Evolutionary conservation across 2,797 vertebrate genomes (phyloP).

Genomic region (Pterois miles): DNA sequence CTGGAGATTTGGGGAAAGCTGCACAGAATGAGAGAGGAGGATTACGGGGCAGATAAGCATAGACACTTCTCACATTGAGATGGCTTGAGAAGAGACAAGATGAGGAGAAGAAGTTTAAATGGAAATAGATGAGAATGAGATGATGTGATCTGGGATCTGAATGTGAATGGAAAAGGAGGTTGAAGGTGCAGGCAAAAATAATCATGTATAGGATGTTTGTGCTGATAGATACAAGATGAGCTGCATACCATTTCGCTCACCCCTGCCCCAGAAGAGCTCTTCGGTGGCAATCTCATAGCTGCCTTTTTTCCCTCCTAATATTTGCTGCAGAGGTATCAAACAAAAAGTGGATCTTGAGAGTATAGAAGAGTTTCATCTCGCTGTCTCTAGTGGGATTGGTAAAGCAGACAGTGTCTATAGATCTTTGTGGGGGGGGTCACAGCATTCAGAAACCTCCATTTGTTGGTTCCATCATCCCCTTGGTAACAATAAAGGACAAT

Average conservation of each 20-base stretch:
- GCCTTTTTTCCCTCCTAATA: conserved; percentile 52
- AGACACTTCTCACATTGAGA: conserved; percentile 66
- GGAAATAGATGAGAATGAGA: conserved; percentile 60
- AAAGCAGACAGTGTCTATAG: conserved; percentile 64
- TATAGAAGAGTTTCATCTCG: conserved; percentile 62
- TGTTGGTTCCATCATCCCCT: conserved; percentile 61
- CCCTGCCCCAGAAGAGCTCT: conserved; percentile 58
- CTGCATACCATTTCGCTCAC: conserved; percentile 63
- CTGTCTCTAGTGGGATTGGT: conserved; percentile 65
- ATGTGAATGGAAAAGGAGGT: conserved; percentile 62
- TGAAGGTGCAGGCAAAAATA: conserved; percentile 69
- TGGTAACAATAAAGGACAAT: conserved; percentile 73
- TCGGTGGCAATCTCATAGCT: conserved; percentile 60
- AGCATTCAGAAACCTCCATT: conserved; percentile 71
- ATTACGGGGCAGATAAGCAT: conserved; percentile 62
- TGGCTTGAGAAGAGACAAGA: conserved; percentile 42
- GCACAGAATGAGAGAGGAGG: conserved; percentile 32
- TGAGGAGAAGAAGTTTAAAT: conserved; percentile 40
- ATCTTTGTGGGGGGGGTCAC: conserved; percentile 68
- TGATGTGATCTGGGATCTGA: conserved; percentile 61
- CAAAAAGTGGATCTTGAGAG: conserved; percentile 57
- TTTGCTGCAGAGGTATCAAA: conserved; percentile 62
- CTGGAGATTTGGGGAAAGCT: conserved; percentile 41
- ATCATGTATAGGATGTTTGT: conserved; percentile 65
- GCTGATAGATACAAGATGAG: conserved; percentile 73